Evolutionary conservation across 2,113 vertebrate genomes (phyloP), one percentile per base, ranked within the genome.

Genomic region (Scomber scombrus): DNA sequence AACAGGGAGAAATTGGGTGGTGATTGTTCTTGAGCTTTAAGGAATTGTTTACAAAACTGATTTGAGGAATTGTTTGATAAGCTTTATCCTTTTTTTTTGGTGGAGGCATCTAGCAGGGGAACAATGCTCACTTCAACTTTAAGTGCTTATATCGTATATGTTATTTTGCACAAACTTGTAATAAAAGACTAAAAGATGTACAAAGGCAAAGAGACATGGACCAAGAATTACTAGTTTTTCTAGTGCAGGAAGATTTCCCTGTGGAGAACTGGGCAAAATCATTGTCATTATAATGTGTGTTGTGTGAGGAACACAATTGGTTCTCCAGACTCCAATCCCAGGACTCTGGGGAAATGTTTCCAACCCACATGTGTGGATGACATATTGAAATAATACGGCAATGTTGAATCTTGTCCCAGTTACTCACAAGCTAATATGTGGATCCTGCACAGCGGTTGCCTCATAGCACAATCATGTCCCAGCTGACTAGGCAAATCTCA

Each of bases 351-450:
- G 82, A 80, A 56, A 83, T 77, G 63, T 68, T 52, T 65, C 21
- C 3, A 23, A 31, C 71, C 70, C 75, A 71, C 47, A 29, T 72
- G 81, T 88, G 80, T 43, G n/a, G 58, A 82, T 73, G 77, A 84
- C 79, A 76, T 79, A 81, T 72, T 84, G 47, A 88, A 85, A 85
- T 83, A 62, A 69, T 21, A 23, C 43, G 26, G 66, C 47, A 9
- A 16, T 16, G 76, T 68, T 52, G 65, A 80, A 73, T 69, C 51
- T 21, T 71, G 62, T 85, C 81, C 82, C 66, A 67, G 60, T 89
- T 80, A 62, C 70, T 83, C 52, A 46, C 65, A 79, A 86, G 77
- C 86, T 81, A 85, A 90, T 87, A 80, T 85, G 65, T 31, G 62
- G n/a, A 64, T 73, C 43, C 69, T 40, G 26, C 58, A 68, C 49